Percentiles rank a stretch among this genome's conserved stretches.
Conservation (phyloP, 2,888 invertebrate species). For the Antheraea assamensis region DNA sequence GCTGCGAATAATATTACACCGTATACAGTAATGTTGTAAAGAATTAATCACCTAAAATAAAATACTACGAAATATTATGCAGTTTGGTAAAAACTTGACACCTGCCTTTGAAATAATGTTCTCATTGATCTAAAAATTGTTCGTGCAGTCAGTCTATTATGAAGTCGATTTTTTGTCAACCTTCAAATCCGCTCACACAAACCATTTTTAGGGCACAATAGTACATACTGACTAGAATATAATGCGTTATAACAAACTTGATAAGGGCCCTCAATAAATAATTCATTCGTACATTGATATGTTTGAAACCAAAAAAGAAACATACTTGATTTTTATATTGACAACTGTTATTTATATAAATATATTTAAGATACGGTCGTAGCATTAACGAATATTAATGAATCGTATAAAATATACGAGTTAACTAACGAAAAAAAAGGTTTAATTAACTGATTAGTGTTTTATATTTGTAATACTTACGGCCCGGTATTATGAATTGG, state of each 20-base stretch:
- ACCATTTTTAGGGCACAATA: constrained; percentile 71
- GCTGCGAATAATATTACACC: neutral
- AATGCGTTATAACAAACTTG: constrained; percentile 28
- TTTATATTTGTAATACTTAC: constrained; percentile 19
- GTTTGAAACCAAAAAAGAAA: constrained; percentile 45
- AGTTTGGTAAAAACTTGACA: constrained; percentile 19
- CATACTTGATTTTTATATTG: constrained; percentile 44
- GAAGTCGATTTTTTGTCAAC: constrained; percentile 49
- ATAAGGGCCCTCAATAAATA: constrained; percentile 54
- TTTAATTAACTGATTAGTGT: constrained; percentile 33
- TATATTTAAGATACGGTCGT: constrained; percentile 43
- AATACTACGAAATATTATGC: neutral
- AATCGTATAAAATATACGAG: constrained; percentile 39
- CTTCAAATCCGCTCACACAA: constrained; percentile 40
- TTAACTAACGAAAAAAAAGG: constrained; percentile 36
- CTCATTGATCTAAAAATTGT: constrained; percentile 36
- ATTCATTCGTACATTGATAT: constrained; percentile 49
- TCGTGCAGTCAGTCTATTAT: constrained; percentile 42
- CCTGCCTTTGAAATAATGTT: constrained; percentile 22
- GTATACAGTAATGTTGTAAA: neutral
- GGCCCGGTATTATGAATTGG: neutral
- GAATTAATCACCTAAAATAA: neutral
- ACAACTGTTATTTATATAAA: constrained; percentile 43
- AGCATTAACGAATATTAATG: constrained; percentile 53
- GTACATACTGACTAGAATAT: constrained; percentile 38